Percentiles rank a stretch among this genome's conserved stretches.
These are phyloP conservation scores for Calyptomena viridis DNA, from an alignment of 2,113 vertebrate species.

Conservation along the genomic window DNA sequence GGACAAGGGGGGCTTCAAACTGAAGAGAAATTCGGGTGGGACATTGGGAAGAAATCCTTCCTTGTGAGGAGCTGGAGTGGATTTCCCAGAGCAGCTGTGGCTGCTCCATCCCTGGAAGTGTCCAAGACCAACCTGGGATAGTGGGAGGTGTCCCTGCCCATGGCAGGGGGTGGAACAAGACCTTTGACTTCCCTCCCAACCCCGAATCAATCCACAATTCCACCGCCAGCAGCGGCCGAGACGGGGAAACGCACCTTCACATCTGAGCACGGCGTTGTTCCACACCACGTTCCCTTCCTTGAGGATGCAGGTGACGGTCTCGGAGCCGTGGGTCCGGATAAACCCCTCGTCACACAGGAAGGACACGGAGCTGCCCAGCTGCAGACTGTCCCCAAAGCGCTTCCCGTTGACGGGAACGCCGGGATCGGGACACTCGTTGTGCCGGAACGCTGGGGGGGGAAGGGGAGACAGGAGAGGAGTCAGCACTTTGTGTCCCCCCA, in stretches of 20 bases:
- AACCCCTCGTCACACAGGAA: slow-evolving; percentile 97
- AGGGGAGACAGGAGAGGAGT: not conserved
- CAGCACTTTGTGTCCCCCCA: not conserved
- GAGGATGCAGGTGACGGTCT: slow-evolving; percentile 92
- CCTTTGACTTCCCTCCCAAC: accelerated
- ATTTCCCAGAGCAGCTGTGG: not conserved
- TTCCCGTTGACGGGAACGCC: slow-evolving; percentile 95
- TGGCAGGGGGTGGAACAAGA: not conserved
- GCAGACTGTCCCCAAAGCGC: slow-evolving; percentile 92
- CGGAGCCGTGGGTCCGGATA: slow-evolving; percentile 91
- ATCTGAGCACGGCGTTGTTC: slow-evolving; percentile 93
- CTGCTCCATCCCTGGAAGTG: not conserved
- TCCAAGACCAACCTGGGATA: accelerated
- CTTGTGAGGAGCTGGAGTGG: not conserved
- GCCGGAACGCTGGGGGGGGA: slow-evolving; percentile 83
- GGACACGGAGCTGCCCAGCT: slow-evolving; percentile 95
- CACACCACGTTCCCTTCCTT: slow-evolving; percentile 97
- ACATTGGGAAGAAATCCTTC: not conserved
- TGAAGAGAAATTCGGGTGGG: not conserved
- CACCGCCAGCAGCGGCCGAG: accelerated
- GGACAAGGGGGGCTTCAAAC: not conserved
- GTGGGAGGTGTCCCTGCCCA: not conserved
- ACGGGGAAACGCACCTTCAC: slow-evolving; percentile 72
- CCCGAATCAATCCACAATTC: accelerated
- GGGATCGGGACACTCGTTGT: slow-evolving; percentile 95